These are phyloP conservation scores for Aphelenchoides avenae DNA, from an alignment of 1,140 invertebrate species.

Conservation along the genomic window DNA sequence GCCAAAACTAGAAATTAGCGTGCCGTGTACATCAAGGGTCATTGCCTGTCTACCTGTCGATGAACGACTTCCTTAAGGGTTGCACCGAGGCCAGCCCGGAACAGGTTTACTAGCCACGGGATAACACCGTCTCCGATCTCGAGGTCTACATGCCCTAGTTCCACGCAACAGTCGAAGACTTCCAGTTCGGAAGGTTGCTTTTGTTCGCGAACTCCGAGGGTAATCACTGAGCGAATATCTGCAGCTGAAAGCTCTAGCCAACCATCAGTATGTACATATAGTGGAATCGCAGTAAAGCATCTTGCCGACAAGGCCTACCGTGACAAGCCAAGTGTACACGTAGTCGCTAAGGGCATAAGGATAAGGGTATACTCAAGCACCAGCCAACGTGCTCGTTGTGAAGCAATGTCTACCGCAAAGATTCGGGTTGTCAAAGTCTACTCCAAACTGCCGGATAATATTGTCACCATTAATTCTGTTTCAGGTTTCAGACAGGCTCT, in stretches of 20 bases:
- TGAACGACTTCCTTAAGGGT: constrained; percentile 43
- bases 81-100: constrained; percentile 29
- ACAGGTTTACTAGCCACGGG: constrained; percentile 55
- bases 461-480: too few species aligned
- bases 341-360: too few species aligned
- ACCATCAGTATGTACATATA: constrained; percentile 38
- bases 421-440: too few species aligned
- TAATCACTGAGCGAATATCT: constrained; percentile 37
- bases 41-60: constrained; percentile 33
- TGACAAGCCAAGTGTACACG: constrained; percentile 40
- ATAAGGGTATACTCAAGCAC: too few species aligned
- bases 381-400: too few species aligned
- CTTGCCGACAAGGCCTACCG: constrained; percentile 25
- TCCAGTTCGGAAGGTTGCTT: constrained; percentile 44
- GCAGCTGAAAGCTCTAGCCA: constrained; percentile 42
- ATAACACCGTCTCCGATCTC: constrained; percentile 49
- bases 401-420: too few species aligned
- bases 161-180: constrained; percentile 28
- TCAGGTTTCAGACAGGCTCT: too few species aligned
- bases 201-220: constrained; percentile 22
- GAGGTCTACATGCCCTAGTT: constrained; percentile 24
- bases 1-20: constrained; percentile 43
- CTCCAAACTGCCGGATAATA: too few species aligned
- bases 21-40: neutral
- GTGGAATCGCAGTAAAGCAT: constrained; percentile 4